These are phyloP conservation scores for Aleiodes alternator DNA, from an alignment of 2,888 invertebrate genomes.

Conservation along the genomic window DNA sequence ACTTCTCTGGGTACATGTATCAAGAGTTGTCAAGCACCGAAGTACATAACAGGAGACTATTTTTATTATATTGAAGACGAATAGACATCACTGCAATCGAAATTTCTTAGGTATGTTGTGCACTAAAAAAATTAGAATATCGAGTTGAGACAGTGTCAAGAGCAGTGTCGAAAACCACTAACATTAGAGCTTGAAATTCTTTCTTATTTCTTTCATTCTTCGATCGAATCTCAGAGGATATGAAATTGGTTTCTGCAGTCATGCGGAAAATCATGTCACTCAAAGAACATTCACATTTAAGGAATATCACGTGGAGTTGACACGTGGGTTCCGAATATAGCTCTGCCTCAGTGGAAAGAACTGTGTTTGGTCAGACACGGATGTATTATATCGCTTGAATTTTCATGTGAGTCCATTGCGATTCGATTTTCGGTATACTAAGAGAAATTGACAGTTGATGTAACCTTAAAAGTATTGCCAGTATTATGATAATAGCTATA, in stretches of 20 bases:
- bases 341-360: constrained; percentile 11
- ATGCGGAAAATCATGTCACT: constrained; percentile 17
- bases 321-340: constrained; percentile 21
- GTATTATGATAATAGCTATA: too few relatives aligned
- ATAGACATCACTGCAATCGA: constrained; percentile 22
- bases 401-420: too few relatives aligned
- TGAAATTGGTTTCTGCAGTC: constrained; percentile 19
- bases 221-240: constrained; percentile 7
- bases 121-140: constrained; percentile 27
- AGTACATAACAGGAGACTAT: neutral
- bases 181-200: neutral
- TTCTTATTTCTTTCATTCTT: neutral
- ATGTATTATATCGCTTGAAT: neutral
- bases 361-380: constrained; percentile 4
- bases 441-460: too few relatives aligned
- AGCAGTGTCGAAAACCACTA: neutral
- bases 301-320: constrained; percentile 3
- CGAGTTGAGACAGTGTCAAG: constrained; percentile 26
- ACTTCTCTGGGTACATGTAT: constrained; percentile 24
- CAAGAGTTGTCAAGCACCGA: constrained; percentile 4
- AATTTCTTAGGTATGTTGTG: constrained; percentile 23
- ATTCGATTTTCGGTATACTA: too few relatives aligned
- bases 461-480: too few relatives aligned
- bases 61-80: constrained; percentile 12
- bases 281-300: constrained; percentile 15